Evolutionary conservation across 2,888 invertebrate species (phyloP).

Genomic region (Clitarchus hookeri): DNA sequence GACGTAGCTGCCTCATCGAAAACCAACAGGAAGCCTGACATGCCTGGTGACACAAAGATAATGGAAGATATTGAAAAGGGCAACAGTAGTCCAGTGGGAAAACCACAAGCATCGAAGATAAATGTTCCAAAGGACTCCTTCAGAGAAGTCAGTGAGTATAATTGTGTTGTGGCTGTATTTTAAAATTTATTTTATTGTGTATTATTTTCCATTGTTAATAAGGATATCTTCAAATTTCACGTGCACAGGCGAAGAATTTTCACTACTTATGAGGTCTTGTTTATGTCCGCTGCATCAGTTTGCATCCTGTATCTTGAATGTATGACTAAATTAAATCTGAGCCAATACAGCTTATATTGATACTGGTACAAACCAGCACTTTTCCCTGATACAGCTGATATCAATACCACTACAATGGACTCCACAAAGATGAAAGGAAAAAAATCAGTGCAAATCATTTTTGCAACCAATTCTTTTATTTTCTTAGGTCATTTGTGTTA

Average conservation of each 20-base stretch:
- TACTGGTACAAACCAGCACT: no score
- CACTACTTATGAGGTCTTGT: no score
- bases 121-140: slow-evolving; percentile 50
- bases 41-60: slow-evolving; percentile 60
- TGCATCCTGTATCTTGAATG: no score
- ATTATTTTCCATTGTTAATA: not conserved
- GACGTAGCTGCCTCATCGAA: slow-evolving; percentile 56
- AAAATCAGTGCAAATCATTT: no score
- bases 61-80: slow-evolving; percentile 63
- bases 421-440: no score
- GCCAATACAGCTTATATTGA: no score
- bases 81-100: slow-evolving; percentile 33
- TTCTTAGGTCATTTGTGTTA: no score
- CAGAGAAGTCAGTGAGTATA: slow-evolving; percentile 53
- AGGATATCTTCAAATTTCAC: not conserved
- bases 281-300: no score
- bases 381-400: no score
- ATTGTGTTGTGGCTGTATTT: not conserved
- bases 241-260: not conserved
- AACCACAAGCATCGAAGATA: slow-evolving; percentile 37
- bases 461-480: no score
- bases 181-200: not conserved
- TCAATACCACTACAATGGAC: no score
- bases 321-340: no score
- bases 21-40: slow-evolving; percentile 59